Conservation (phyloP, 2,888 invertebrate genomes). For the Marronus borbonicus region DNA sequence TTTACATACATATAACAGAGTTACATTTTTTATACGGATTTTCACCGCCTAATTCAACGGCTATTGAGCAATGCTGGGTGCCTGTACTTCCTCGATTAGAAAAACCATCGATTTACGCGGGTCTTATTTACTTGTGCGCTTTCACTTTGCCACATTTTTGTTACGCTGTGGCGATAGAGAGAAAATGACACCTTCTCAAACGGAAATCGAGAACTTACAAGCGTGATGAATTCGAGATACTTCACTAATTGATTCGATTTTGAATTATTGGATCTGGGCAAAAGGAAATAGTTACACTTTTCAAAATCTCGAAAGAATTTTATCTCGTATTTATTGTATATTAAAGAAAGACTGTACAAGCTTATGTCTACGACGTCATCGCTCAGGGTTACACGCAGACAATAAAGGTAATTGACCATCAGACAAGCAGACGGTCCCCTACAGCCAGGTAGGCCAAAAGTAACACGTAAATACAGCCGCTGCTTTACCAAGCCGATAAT, state of each 20-base stretch:
- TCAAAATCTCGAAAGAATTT: too few species aligned
- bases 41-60: not conserved
- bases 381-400: not conserved
- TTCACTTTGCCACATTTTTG: constrained; percentile 14
- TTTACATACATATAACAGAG: too few species aligned
- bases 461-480: constrained; percentile 49
- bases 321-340: too few species aligned
- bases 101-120: not conserved
- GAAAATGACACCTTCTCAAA: not conserved
- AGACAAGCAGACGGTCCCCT: constrained; percentile 11
- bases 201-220: not conserved
- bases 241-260: not conserved
- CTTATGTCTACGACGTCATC: too few species aligned
- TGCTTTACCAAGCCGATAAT: not conserved
- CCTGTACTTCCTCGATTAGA: constrained; percentile 2
- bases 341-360: too few species aligned
- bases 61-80: not conserved
- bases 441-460: constrained; percentile 56
- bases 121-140: not conserved
- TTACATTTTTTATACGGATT: not conserved
- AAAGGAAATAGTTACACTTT: not conserved
- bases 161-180: not conserved
- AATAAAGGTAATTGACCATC: constrained; percentile 45
- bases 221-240: not conserved
- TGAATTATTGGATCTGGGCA: not conserved